Conservation (phyloP, 1,140 invertebrate genomes). For the Argopecten irradians region DNA sequence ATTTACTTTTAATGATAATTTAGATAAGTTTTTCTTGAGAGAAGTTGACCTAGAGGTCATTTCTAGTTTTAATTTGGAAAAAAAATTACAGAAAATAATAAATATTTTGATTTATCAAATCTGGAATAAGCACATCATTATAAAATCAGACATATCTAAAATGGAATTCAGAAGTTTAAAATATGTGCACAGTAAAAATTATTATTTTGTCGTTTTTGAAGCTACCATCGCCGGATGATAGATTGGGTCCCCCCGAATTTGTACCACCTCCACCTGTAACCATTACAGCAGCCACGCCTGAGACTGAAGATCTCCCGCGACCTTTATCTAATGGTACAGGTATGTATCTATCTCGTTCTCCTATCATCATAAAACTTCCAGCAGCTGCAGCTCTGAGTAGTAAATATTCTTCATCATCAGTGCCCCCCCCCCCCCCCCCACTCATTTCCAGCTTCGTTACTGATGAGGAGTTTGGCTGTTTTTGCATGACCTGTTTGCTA, state of each 20-base stretch:
- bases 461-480: background rate
- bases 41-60: no score
- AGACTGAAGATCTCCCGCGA: slow-evolving; percentile 64
- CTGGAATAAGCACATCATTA: background rate
- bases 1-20: no score
- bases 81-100: no score
- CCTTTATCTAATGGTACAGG: slow-evolving; percentile 64
- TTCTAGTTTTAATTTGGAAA: no score
- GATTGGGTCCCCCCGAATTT: slow-evolving; percentile 30
- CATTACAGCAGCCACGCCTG: slow-evolving; percentile 71
- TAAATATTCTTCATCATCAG: background rate
- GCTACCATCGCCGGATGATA: slow-evolving; percentile 16
- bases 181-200: background rate
- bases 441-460: background rate
- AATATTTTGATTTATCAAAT: no score
- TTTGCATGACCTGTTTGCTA: slow-evolving; percentile 3
- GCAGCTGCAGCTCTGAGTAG: no score
- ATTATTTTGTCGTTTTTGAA: slow-evolving; percentile 5
- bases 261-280: slow-evolving; percentile 69
- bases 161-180: background rate
- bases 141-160: background rate
- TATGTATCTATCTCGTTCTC: slow-evolving; percentile 46
- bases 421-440: background rate
- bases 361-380: slow-evolving; percentile 6
- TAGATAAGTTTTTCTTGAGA: no score